Conservation (phyloP, 1,140 invertebrate genomes). For the Uloborus diversus region DNA sequence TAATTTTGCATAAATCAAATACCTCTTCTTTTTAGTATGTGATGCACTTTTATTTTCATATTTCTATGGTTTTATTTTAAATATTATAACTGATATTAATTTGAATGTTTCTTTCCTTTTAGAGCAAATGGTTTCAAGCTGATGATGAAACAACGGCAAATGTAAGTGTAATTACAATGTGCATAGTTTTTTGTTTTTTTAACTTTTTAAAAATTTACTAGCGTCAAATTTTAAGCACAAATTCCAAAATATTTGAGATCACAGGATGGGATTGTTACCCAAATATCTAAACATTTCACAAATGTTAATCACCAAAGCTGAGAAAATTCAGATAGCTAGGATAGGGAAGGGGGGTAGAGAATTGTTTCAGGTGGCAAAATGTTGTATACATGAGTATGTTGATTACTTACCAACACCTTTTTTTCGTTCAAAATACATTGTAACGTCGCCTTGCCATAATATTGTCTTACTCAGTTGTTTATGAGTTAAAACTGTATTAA, state of each 20-base stretch:
- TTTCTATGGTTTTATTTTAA: neutral
- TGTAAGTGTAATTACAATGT: neutral
- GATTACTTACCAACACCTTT: no score
- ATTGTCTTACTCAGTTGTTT: no score
- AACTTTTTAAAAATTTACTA: neutral
- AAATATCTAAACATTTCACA: neutral
- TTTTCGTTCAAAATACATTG: no score
- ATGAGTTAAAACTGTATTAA: no score
- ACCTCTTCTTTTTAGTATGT: neutral
- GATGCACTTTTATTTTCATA: neutral
- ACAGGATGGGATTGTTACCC: neutral
- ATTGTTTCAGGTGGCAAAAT: no score
- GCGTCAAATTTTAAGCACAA: no score
- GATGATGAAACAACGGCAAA: neutral
- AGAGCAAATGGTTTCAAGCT: constrained; percentile 9
- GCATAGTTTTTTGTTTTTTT: neutral
- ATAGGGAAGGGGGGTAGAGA: no score
- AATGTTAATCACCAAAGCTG: neutral
- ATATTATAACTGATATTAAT: neutral
- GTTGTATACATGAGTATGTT: no score
- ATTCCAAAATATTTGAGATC: neutral
- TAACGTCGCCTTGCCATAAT: no score
- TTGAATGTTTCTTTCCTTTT: neutral
- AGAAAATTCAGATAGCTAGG: no score
- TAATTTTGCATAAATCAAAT: neutral